Percentiles rank a stretch among this genome's conserved stretches.
These are phyloP conservation scores for Danio aesculapii DNA, from an alignment of 2,797 vertebrate species.

Conservation along the genomic window DNA sequence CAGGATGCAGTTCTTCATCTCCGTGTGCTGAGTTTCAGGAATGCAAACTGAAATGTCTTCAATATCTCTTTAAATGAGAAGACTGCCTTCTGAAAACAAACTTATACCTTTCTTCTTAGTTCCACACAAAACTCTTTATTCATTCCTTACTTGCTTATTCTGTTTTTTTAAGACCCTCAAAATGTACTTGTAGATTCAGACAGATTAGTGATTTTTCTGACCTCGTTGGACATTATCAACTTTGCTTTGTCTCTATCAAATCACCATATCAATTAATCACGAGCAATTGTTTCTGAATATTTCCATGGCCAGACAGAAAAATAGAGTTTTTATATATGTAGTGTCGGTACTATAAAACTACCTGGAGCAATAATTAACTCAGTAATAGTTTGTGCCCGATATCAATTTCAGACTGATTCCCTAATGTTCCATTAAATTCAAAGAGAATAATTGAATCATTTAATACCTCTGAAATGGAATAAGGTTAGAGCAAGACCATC, in stretches of 20 bases:
- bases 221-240: conserved; percentile 49
- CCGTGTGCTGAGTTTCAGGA: not conserved
- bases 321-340: conserved; percentile 51
- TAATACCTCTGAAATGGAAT: conserved; percentile 58
- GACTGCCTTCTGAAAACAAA: not conserved
- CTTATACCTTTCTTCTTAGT: not conserved
- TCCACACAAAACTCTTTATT: too few species aligned
- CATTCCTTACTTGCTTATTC: not conserved
- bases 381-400: conserved; percentile 63
- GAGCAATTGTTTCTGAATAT: conserved; percentile 47
- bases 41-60: not conserved
- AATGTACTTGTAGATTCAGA: not conserved
- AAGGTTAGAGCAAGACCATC: conserved; percentile 54
- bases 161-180: not conserved
- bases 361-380: conserved; percentile 66
- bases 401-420: conserved; percentile 64
- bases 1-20: not conserved
- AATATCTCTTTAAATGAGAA: not conserved
- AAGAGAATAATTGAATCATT: conserved; percentile 65
- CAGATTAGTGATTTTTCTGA: conserved; percentile 41
- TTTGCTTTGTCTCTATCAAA: conserved; percentile 51
- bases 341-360: conserved; percentile 53
- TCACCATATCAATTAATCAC: conserved; percentile 60
- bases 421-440: conserved; percentile 64
- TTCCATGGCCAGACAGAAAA: conserved; percentile 53